Evolutionary conservation across 2,113 vertebrate genomes (phyloP), one percentile per base, ranked within the genome.

Genomic region (Rhea pennata): DNA sequence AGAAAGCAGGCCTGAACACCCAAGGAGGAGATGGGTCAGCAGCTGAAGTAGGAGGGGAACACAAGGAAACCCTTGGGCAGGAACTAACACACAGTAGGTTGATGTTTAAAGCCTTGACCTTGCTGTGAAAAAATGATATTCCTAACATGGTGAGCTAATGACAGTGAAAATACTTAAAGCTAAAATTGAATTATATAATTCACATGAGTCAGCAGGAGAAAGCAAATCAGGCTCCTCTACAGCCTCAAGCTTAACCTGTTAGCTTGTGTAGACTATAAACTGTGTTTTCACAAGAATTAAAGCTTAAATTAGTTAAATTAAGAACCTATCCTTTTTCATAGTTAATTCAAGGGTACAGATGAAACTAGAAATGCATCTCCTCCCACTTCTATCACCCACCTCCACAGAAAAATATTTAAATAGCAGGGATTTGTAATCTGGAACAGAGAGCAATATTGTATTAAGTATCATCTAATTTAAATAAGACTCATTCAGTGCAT

Each of bases 341-440:
- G 87, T 93, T 93, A 94, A 95, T 93, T 96, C 74, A 89, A 96
- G 89, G 91, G 88, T 89, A 96, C 69, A 95, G 91, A 89, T 93
- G 78, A 96, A 94, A 91, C 80, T 72, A 89, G 95, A 92, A 97
- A 95, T 64, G 71, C 81, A 95, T 80, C 84, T 92, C 84, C 75
- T 91, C 94, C 94, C 42, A 96, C 87, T 92, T 91, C 53, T 53
- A 83, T 82, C 89, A 85, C 58, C 90, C 95, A 12, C 82, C 64
- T 17, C 81, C 87, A 83, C 71, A 91, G 67, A 91, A 87, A 95
- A 97, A 91, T 70, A 85, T 74, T 94, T 87, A 92, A 94, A 93
- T 80, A 96, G 87, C 44, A 79, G 62, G 88, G 53, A 89, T 90
- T 93, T 93, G 84, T 96, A 95, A 95, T 78, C 82, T 88, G 93